Conservation (phyloP, 2,888 invertebrate genomes). For the Tetragnatha montana region DNA sequence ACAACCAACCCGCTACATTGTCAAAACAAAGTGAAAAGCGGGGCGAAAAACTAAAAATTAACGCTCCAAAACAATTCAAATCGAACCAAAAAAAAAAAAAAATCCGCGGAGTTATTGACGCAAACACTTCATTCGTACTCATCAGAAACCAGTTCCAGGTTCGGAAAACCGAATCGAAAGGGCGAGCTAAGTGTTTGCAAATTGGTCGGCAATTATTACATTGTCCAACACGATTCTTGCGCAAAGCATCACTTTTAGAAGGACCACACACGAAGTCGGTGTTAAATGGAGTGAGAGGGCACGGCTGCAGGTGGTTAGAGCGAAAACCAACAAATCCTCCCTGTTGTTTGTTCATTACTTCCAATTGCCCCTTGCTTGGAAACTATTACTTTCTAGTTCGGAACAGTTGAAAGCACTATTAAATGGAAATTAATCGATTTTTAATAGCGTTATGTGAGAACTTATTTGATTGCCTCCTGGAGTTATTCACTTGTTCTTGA, state of each 20-base stretch:
- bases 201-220: slow-evolving; percentile 61
- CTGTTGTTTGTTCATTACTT: background rate
- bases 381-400: background rate
- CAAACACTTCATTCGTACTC: slow-evolving; percentile 45
- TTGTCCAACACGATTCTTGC: slow-evolving; percentile 41
- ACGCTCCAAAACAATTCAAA: slow-evolving; percentile 30
- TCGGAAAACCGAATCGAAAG: slow-evolving; percentile 2
- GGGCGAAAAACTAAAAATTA: slow-evolving; percentile 7
- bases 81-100: no score
- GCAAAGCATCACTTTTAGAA: slow-evolving; percentile 7
- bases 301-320: background rate
- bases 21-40: slow-evolving; percentile 42
- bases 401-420: no score
- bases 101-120: slow-evolving; percentile 41
- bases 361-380: background rate
- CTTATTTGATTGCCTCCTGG: no score
- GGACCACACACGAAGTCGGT: slow-evolving; percentile 60
- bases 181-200: slow-evolving; percentile 64
- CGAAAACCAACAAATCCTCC: background rate
- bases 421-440: no score
- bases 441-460: no score
- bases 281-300: background rate
- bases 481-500: no score
- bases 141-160: slow-evolving; percentile 29
- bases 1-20: slow-evolving; percentile 26